Evolutionary conservation across 2,888 invertebrate species (phyloP), one percentile per base, ranked within the genome.

Genomic region (Ectropis crepuscularia): DNA sequence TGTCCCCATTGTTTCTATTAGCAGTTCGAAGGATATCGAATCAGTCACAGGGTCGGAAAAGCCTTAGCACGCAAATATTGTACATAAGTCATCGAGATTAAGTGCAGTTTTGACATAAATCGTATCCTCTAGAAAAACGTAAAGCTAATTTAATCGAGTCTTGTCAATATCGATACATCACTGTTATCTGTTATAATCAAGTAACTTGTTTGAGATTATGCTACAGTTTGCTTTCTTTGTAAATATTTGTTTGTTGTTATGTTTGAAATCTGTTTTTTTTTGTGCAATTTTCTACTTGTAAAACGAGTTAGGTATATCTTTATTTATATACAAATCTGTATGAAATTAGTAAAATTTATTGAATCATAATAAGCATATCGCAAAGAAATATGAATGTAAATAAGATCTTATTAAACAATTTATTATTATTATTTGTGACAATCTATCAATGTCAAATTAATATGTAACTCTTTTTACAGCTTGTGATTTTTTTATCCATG

Each of bases 241-340:
- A 72, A 72, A 74, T 51, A 82, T 86, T 86, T 87, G 83, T 90
- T 89, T 77, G 79, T 90, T 91, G 90, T 90, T 92, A 91, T 87
- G 90, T 91, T 92, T 92, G 89, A 82, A 83, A 75, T 81, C 67
- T 84, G 80, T 86, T 81, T 80, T 80, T 83, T 82, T 82, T 84
- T 86, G 86, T 79, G 82, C 84, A 88, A 82, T 85, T 82, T 80
- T 81, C 78, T 79, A 80, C 82, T 78, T 81, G 80, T 81, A 12
- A 81, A 82, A 82, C 80, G 79, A 85, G 82, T 87, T 84, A 84
- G 79, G 84, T 88, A n/a, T 53, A 37, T 53, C 88, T 85, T 88
- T 89, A 88, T 89, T 87, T 89, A 86, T 88, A 86, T 86, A 86
- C 81, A 85, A 75, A 63, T 57, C 61, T 77, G 69, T 83, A 78